These are phyloP conservation scores for Amphibalanus amphitrite DNA, from an alignment of 1,140 invertebrate species.

Conservation along the genomic window DNA sequence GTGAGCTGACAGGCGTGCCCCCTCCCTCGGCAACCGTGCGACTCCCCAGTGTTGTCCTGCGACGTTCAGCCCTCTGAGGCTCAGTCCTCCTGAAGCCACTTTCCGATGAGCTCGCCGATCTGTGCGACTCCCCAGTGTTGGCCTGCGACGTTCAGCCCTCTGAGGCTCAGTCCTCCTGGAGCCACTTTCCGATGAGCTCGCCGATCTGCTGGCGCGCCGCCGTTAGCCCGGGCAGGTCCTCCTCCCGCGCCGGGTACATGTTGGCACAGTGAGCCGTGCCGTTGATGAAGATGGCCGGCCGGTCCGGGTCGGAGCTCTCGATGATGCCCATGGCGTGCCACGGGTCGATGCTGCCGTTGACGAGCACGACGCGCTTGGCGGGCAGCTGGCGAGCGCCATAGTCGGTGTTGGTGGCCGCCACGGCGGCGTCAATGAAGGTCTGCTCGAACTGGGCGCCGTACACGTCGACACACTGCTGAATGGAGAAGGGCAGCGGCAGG, in stretches of 20 bases:
- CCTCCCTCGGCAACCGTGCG: too few relatives aligned
- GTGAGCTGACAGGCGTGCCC: too few relatives aligned
- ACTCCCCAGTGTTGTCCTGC: too few relatives aligned
- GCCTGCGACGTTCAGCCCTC: too few relatives aligned
- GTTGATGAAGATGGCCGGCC: constrained; percentile 24
- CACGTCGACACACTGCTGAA: constrained; percentile 64
- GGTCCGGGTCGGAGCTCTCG: constrained; percentile 21
- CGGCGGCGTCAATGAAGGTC: constrained; percentile 28
- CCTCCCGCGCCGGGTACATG: too few relatives aligned
- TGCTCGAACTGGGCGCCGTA: constrained; percentile 35
- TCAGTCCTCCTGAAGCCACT: too few relatives aligned
- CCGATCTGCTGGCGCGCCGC: constrained; percentile 30
- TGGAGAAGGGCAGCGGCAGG: constrained; percentile 60
- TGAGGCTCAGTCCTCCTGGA: too few relatives aligned
- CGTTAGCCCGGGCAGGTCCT: constrained; percentile 39
- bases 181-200: constrained; percentile 12
- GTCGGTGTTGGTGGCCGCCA: constrained; percentile 37
- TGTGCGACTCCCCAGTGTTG: too few relatives aligned
- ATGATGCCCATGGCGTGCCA: constrained; percentile 63
- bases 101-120: too few relatives aligned
- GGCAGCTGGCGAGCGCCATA: constrained; percentile 42
- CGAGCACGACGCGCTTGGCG: constrained; percentile 57
- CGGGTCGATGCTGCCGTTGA: constrained; percentile 81
- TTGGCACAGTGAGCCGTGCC: constrained; percentile 53
- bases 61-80: too few relatives aligned